phyloP scores from a whole-genome alignment of 2,113 vertebrate genomes.

The Polyodon spathula region DNA sequence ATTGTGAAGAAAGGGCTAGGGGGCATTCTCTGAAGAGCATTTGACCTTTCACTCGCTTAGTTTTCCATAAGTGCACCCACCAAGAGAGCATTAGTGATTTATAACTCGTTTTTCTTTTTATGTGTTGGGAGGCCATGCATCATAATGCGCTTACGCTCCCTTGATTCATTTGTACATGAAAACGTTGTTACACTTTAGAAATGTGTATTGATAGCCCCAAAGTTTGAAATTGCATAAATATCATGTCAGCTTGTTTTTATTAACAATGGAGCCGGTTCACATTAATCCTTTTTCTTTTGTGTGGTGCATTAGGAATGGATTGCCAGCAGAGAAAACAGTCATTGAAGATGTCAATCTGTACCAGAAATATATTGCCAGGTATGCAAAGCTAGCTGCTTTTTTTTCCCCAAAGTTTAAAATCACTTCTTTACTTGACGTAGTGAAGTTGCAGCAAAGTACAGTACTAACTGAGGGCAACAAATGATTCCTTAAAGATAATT shows the following conservation, averaged over 20 bases:
- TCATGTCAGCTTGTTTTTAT: conserved; percentile 65
- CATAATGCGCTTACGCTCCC: conserved; percentile 41
- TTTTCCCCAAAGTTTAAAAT: conserved; percentile 31
- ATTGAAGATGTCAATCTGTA: conserved; percentile 96
- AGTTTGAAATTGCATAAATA: conserved; percentile 58
- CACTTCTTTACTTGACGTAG: conserved; percentile 34
- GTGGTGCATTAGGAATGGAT: conserved; percentile 85
- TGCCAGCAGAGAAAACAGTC: conserved; percentile 93
- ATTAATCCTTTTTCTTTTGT: conserved; percentile 65
- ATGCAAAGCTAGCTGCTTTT: conserved; percentile 61
- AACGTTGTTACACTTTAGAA: conserved; percentile 48
- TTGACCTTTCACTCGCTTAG: conserved; percentile 33
- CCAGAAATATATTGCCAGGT: conserved; percentile 99
- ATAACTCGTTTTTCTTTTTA: conserved; percentile 51
- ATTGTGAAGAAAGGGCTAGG: conserved; percentile 32
- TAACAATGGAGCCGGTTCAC: conserved; percentile 45
- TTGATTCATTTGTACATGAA: conserved; percentile 52
- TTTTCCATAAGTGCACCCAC: conserved; percentile 55
- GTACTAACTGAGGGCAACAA: conserved; percentile 42
- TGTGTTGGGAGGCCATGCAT: conserved; percentile 59
- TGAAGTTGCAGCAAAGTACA: conserved; percentile 35
- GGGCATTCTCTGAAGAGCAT: conserved; percentile 37
- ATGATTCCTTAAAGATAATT: too few relatives aligned
- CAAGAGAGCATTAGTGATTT: conserved; percentile 57
- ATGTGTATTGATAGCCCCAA: conserved; percentile 62